These are phyloP conservation scores for Halocynthia roretzi DNA, from an alignment of 23 tunicate genomes.

Conservation along the genomic window DNA sequence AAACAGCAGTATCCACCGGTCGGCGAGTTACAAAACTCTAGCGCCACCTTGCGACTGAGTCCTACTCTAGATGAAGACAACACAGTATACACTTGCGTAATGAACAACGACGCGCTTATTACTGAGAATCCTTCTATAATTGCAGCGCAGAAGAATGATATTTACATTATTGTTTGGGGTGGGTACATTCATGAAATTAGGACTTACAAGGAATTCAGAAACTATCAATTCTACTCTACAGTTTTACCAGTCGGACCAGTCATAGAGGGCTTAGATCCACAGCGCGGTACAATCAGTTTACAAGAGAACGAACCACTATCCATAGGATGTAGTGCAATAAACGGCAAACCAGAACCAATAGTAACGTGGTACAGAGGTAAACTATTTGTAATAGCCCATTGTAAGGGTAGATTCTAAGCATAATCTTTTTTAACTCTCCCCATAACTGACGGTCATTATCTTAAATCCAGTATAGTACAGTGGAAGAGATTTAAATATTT, in stretches of 20 bases:
- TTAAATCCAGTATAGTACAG: too few species aligned
- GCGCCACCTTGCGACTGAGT: conserved; percentile 53
- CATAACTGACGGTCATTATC: too few species aligned
- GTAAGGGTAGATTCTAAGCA: too few species aligned
- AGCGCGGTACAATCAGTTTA: background rate
- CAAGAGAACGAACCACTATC: background rate
- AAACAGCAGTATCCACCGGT: background rate
- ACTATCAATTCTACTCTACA: background rate
- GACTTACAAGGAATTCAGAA: background rate
- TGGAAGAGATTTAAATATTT: too few species aligned
- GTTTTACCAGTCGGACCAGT: conserved; percentile 10
- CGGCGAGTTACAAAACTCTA: conserved; percentile 36
- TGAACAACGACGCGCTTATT: conserved; percentile 64
- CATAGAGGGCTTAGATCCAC: background rate
- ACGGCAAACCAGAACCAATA: conserved; percentile 15
- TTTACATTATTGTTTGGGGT: background rate
- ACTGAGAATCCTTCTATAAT: conserved; percentile 22
- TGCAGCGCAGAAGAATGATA: conserved; percentile 20
- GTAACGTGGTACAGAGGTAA: conserved; percentile 18
- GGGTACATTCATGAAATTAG: conserved; percentile 1
- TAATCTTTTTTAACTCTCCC: too few species aligned
- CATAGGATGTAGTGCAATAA: background rate
- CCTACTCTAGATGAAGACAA: conserved; percentile 48
- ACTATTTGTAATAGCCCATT: background rate
- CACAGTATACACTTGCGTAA: conserved; percentile 64